Conservation (phyloP, 30 jellyfish, hydroid and myxozoan species). For the Rhopilema esculentum region DNA sequence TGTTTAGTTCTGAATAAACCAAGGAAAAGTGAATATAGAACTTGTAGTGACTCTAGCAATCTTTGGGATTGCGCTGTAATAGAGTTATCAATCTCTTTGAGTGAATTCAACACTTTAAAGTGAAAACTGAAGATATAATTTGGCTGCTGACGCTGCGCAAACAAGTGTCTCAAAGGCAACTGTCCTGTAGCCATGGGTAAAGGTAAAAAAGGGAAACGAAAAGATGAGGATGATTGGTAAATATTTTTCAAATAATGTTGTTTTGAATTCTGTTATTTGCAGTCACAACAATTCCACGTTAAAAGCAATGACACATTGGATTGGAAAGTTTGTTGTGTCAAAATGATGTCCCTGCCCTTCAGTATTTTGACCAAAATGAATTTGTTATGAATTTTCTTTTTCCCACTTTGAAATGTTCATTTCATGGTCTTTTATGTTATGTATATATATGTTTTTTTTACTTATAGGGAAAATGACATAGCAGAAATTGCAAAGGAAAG, state of each 20-base stretch:
- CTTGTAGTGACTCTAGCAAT: not conserved
- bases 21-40: not conserved
- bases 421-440: not conserved
- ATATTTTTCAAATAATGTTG: not conserved
- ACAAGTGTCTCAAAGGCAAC: not conserved
- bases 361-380: no score
- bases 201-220: slow-evolving; percentile 70
- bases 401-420: not conserved
- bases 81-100: not conserved
- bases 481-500: slow-evolving; percentile 91
- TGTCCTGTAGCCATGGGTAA: slow-evolving; percentile 47
- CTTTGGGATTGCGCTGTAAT: not conserved
- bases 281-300: no score
- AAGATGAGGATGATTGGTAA: slow-evolving; percentile 78
- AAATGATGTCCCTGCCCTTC: no score
- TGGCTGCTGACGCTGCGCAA: no score
- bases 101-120: no score
- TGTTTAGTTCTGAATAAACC: not conserved
- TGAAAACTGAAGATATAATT: no score
- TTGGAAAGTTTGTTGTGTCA: no score
- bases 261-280: not conserved
- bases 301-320: no score
- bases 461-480: slow-evolving; percentile 86
- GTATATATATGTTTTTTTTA: not conserved
- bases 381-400: no score